Conservation (phyloP, 2,888 invertebrate genomes). For the Eurois occulta region DNA sequence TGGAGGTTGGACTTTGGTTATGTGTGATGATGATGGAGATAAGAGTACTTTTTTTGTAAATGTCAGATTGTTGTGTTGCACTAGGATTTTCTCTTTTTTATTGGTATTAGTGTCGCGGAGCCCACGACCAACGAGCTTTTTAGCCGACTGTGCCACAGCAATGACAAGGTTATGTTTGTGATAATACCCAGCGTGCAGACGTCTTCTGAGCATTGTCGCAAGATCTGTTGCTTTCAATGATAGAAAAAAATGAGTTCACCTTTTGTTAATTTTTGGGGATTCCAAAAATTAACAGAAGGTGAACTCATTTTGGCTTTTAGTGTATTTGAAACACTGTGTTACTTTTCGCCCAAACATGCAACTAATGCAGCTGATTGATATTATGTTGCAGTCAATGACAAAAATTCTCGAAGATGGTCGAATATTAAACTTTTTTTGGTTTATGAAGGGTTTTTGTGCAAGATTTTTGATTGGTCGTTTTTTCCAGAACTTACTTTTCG, state of each 20-base stretch:
- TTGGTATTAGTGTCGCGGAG: not conserved
- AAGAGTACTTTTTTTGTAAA: not conserved
- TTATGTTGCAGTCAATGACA: not conserved
- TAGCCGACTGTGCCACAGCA: not conserved
- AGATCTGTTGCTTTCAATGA: not conserved
- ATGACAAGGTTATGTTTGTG: not conserved
- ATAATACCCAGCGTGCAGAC: not conserved
- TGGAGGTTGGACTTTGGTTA: constrained; percentile 10
- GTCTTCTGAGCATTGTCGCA: not conserved
- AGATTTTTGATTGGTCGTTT: not conserved
- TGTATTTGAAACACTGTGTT: not conserved
- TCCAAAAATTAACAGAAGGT: not conserved
- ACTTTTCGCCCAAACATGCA: not conserved
- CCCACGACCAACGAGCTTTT: not conserved
- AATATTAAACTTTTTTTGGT: not conserved
- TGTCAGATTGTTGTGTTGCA: not conserved
- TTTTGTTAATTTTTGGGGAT: too few relatives aligned
- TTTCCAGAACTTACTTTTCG: not conserved
- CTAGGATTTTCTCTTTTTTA: not conserved
- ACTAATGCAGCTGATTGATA: not conserved
- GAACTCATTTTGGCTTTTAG: not conserved
- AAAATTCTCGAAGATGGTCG: not conserved
- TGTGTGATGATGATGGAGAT: constrained; percentile 1
- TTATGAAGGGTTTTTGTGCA: not conserved
- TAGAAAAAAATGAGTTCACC: too few relatives aligned